These are phyloP conservation scores for Trisateles emortualis DNA, from an alignment of 2,888 invertebrate species.

Conservation along the genomic window DNA sequence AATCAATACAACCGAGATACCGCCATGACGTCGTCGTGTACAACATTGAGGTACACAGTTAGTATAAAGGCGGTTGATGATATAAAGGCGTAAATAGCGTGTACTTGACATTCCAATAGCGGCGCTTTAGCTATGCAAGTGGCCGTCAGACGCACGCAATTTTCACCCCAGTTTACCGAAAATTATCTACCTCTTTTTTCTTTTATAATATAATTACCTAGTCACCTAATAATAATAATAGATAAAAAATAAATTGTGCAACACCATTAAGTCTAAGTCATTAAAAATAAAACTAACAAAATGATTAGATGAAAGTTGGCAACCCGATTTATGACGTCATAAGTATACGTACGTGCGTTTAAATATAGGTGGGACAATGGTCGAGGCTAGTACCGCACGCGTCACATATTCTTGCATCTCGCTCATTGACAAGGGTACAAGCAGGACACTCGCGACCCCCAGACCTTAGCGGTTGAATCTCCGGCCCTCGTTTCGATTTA, in stretches of 20 bases:
- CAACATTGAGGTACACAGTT: no score
- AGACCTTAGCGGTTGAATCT: conserved; percentile 89
- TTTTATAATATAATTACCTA: neutral
- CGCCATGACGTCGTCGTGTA: no score
- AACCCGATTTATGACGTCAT: conserved; percentile 49
- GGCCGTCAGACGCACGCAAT: no score
- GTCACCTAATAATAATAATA: conserved; percentile 19
- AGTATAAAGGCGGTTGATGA: no score
- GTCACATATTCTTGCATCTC: conserved; percentile 88
- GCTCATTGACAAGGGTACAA: conserved; percentile 92
- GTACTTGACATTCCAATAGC: no score
- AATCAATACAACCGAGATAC: no score
- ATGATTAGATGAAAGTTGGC: conserved; percentile 63
- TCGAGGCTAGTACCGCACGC: conserved; percentile 90
- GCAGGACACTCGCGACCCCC: conserved; percentile 92
- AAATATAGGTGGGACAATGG: conserved; percentile 93
- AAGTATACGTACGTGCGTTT: conserved; percentile 36
- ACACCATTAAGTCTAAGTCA: conserved; percentile 36
- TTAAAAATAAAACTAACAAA: conserved; percentile 45
- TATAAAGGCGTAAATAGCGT: no score
- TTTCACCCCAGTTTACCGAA: neutral
- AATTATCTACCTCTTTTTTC: neutral
- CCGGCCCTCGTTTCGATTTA: conserved; percentile 88
- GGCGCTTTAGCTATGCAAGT: no score
- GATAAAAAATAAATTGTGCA: conserved; percentile 31